These are phyloP conservation scores for Ciconia maguari DNA, from an alignment of 2,113 vertebrate genomes.

Conservation along the genomic window DNA sequence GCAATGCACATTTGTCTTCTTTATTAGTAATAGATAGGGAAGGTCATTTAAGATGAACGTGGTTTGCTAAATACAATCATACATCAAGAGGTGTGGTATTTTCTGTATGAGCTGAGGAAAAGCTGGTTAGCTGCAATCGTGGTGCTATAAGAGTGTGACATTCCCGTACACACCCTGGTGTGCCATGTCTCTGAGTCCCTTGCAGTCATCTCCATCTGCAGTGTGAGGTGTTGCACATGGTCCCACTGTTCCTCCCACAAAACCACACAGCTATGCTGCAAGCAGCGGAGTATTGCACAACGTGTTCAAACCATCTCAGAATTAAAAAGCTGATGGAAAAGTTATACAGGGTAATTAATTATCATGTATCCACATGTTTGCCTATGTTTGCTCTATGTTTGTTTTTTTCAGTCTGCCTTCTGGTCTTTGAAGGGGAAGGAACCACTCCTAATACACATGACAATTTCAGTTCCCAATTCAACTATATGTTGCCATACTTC, in stretches of 20 bases:
- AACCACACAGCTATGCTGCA: neutral
- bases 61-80: neutral
- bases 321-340: neutral
- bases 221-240: neutral
- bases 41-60: neutral
- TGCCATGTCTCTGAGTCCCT: neutral
- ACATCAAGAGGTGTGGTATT: neutral
- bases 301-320: neutral
- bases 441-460: neutral
- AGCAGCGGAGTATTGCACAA: neutral
- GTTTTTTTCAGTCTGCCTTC: neutral
- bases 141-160: fast-evolving
- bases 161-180: neutral
- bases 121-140: fast-evolving
- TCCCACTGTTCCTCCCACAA: neutral
- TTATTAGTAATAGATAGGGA: neutral
- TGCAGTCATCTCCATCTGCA: neutral
- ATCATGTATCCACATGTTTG: neutral
- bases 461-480: neutral
- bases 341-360: neutral
- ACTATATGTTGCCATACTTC: neutral
- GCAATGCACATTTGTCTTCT: neutral
- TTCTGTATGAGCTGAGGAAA: neutral
- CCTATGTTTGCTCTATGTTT: neutral
- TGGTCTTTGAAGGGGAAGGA: neutral